Evolutionary conservation across 2,888 invertebrate genomes (phyloP).

Genomic region (Deroplatys truncata): DNA sequence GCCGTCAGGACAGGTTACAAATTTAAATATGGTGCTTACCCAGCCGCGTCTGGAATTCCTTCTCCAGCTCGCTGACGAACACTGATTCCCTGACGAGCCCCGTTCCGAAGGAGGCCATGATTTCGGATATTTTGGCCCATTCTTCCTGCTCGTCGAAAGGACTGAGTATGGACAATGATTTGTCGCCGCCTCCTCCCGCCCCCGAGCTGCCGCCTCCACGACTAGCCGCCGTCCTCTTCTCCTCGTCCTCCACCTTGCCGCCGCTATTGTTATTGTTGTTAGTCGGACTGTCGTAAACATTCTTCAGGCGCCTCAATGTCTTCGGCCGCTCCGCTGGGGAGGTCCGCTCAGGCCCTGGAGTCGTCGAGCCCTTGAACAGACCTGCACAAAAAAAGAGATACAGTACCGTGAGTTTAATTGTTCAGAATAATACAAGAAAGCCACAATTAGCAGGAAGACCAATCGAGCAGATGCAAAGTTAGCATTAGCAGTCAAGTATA

Average conservation of each 20-base stretch:
- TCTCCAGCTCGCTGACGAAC: slow-evolving; percentile 72
- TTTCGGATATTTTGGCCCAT: slow-evolving; percentile 94
- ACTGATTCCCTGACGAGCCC: slow-evolving; percentile 74
- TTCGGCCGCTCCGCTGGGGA: slow-evolving; percentile 67
- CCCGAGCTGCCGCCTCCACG: slow-evolving; percentile 36
- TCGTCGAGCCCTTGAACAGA: slow-evolving; percentile 77
- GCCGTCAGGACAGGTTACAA: no score
- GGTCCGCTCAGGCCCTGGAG: slow-evolving; percentile 47
- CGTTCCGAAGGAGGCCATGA: slow-evolving; percentile 90
- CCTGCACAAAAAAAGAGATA: slow-evolving; percentile 52
- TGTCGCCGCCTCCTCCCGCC: slow-evolving; percentile 40
- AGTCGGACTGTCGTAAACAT: slow-evolving; percentile 60
- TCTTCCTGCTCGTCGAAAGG: slow-evolving; percentile 93
- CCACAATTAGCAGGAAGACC: no score
- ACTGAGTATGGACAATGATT: slow-evolving; percentile 63
- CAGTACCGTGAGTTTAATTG: background rate
- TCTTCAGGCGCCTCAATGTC: slow-evolving; percentile 68
- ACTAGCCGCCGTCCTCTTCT: slow-evolving; percentile 43
- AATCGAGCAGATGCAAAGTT: no score
- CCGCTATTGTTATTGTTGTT: slow-evolving; percentile 37
- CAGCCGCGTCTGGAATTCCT: slow-evolving; percentile 70
- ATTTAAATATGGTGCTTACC: slow-evolving; percentile 42
- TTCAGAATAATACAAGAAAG: no score
- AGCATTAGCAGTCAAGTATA: no score
- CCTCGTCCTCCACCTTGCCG: slow-evolving; percentile 7